Percentiles rank a stretch among this genome's conserved stretches.
phyloP scores from a whole-genome alignment of 2,797 vertebrate genomes.

The Carcharodon carcharias region DNA sequence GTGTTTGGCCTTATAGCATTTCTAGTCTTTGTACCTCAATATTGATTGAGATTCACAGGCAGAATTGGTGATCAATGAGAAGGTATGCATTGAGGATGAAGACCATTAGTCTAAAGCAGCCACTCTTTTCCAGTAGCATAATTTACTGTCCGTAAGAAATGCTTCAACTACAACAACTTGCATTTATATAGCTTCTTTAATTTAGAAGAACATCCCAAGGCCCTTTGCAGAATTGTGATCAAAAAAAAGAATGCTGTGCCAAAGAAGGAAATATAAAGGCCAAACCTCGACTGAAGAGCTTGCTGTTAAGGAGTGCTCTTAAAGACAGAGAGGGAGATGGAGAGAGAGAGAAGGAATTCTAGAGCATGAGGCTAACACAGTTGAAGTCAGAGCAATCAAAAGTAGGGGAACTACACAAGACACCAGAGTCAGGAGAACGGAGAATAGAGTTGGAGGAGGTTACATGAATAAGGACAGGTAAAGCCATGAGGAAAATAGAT shows the following conservation, averaged over 20 bases:
- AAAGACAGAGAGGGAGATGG: neutral
- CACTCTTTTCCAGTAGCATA: neutral
- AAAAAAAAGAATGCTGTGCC: neutral
- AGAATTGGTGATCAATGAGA: neutral
- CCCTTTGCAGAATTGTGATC: neutral
- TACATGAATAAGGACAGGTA: neutral
- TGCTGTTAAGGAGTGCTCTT: neutral
- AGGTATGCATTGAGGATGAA: neutral
- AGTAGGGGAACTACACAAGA: neutral
- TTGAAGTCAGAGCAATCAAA: neutral
- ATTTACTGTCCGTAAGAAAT: slow-evolving; percentile 16
- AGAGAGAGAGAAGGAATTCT: neutral
- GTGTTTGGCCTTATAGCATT: neutral
- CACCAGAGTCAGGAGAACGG: neutral
- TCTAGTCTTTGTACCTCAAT: neutral
- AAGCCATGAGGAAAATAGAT: neutral
- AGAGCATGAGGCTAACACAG: neutral
- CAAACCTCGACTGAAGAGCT: neutral
- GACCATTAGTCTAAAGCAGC: neutral
- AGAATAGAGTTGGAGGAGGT: neutral
- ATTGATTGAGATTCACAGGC: neutral
- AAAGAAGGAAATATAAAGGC: neutral
- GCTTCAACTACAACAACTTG: neutral
- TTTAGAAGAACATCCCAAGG: neutral
- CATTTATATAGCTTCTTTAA: neutral